Base-by-base conservation (phyloP, 2,888 invertebrate species). In the Cephonodes hylas region DNA sequence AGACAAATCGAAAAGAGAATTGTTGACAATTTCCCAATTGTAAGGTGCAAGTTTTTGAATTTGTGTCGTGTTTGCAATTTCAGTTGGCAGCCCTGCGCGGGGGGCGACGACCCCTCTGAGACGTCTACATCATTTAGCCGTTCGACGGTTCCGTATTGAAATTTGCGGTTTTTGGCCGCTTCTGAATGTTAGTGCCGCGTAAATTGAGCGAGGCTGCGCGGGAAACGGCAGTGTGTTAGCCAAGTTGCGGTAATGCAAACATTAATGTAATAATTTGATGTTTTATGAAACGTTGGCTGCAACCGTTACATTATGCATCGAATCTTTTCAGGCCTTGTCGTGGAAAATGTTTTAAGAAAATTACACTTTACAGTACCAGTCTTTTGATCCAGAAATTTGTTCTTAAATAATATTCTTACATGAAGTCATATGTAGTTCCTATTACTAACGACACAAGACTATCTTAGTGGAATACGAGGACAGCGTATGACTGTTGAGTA, bases 41-140 rank as follows among this genome's bases (percentile, higher is more conserved):
- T 10, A 34, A 34, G 34, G 8, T 13, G 3, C 13, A 38, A 38
- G 34, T 13, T 13, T 38, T n/a, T n/a, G 4, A 38, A 13, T 4
- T 38, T 38, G 1, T n/a, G 18, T 18, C 10, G 3, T 3, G 20
- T 8, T 10, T 8, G 2, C 10, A 3, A 20, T 44, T 25, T 45
- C 34, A 34, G 53, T 46, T 56, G 60, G 62, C 45, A 70, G 63
- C 64, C 64, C 63, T 38, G 84, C 77, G 73, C 75, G 77, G 72
- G 68, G 77, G 72, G 67, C 76, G 72, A 72, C 68, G 78, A 80
- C 75, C 83, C 77, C 79, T 68, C 53, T 68, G 80, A 78, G 79
- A 79, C 77, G 77, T 73, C 76, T 80, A 72, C 76, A 80, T 83
- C 79, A 80, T 83, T 84, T 83, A 81, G 67, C 68, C 70, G 64